Base-by-base conservation (phyloP, 2,797 vertebrate genomes). In the Acanthurus tractus region DNA sequence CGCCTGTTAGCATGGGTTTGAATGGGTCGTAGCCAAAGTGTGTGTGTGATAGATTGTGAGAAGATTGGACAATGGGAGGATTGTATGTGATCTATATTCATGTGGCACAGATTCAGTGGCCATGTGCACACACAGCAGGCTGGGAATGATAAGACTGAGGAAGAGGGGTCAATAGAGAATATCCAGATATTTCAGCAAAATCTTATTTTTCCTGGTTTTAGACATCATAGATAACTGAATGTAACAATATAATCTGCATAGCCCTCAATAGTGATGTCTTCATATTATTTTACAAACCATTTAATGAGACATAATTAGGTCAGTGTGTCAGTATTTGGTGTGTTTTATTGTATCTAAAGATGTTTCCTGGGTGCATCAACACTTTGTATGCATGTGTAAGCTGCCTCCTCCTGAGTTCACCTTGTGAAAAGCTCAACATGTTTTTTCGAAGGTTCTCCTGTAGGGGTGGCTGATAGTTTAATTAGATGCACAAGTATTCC, bases 51-150 rank as follows among this genome's bases (percentile, higher is more conserved):
- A 87, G 85, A 91, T 81, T 86, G 71, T 73, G 85, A 69, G 76
- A 58, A 15, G 77, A 74, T 46, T 54, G 86, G 88, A 94, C 93
- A 93, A 93, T 92, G 70, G 91, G 71, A 78, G 78, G 88, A 90
- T 93, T 92, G 89, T 91, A 84, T 90, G 82, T 77, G 85, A 92
- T 94, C 88, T 92, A 89, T 93, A 92, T 93, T 93, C 85, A 89
- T 90, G 88, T 92, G 82, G 84, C 87, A 85, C 87, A 75, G 84
- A 91, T 91, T 90, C 76, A 82, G 69, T 48, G 78, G 76, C 84
- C 77, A 81, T 90, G 86, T 83, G 85, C 75, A 48, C 74, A 67
- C 87, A 50, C 83, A 87, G 78, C 82, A 83, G 82, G 79, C 78
- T 72, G 63, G 20, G 57, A 63, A 67, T 68, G 72, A 91, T 86